Evolutionary conservation across 2,888 invertebrate genomes (phyloP), one percentile per base, ranked within the genome.

Genomic region (Flabesymbios commensalis): DNA sequence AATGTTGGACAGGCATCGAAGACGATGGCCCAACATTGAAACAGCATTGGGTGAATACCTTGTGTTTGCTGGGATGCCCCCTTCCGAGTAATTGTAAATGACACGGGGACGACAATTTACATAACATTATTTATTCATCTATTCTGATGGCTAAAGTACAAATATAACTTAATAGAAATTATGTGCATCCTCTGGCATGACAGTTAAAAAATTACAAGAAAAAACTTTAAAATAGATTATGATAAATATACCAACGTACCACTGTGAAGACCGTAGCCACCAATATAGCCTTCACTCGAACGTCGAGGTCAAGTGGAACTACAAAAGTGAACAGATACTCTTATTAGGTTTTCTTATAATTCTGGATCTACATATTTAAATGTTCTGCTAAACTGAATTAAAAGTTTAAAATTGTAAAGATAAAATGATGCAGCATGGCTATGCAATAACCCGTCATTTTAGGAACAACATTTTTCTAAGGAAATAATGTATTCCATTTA

Each of bases 251-350:
- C 17, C 24, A 29, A 66, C 65, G 57, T 43, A 68, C 68, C 32
- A 68, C 51, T 26, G 56, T 59, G 49, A 66, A 66, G 19, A 62
- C 62, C 39, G 69, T 57, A 39, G 58, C 57, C 1, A 69, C 17
- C 7, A 69, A 57, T 19, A 66, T 45, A 19, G 59, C 62, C 41
- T 69, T 69, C 29, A 68, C 63, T n/a, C 63, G 57, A 4, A 69
- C 66, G 57, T 69, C 69, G 17, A 69, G 41, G 56, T 69, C 69
- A 5, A 69, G 36, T 17, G 69, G 69, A 45, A 69, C 67, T 67
- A 55, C 17, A 59, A 64, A 36, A 49, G 42, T 4, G n/a, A n/a
- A 22, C 17, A 14, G 31, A 28, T 2, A 19, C 14, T 24, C 19
- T n/a, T 24, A 33, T 42, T 59, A 19, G 17, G 0, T 24, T 24